Evolutionary conservation across 1,140 invertebrate species (phyloP).

Genomic region (Nephila pilipes): DNA sequence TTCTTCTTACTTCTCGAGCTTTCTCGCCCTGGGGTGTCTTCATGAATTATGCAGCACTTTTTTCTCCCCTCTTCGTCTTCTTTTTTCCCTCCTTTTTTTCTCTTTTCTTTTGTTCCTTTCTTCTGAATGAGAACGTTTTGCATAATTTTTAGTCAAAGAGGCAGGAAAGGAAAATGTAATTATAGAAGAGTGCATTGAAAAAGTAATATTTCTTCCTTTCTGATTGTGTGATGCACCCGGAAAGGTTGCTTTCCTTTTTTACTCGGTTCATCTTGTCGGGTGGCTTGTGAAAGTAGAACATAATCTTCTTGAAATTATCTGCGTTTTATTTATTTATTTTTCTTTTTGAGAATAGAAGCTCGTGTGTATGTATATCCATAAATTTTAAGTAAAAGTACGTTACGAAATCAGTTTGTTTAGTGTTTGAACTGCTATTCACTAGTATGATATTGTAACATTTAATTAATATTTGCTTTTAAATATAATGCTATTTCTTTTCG

Average conservation of each 20-base stretch:
- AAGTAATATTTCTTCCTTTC: slow-evolving; percentile 7
- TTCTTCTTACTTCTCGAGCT: neutral
- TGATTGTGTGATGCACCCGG: neutral
- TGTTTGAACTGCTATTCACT: too few species aligned
- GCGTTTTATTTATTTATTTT: neutral
- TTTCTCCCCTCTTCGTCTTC: neutral
- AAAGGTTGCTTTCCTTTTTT: neutral
- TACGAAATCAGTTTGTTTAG: too few species aligned
- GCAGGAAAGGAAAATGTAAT: slow-evolving; percentile 50
- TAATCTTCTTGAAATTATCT: neutral
- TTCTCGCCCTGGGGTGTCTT: slow-evolving; percentile 26
- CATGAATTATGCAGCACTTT: slow-evolving; percentile 51
- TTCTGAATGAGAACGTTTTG: slow-evolving; percentile 19
- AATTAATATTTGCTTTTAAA: too few species aligned
- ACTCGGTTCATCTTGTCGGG: neutral
- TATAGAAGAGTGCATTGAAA: slow-evolving; percentile 20
- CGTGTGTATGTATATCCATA: neutral
- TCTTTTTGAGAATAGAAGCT: neutral
- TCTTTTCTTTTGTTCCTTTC: slow-evolving; percentile 1
- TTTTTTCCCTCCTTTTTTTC: neutral
- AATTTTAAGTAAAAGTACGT: neutral
- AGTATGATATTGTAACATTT: too few species aligned
- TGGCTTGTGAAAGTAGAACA: slow-evolving; percentile 13
- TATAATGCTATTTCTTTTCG: too few species aligned
- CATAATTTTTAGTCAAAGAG: slow-evolving; percentile 47